phyloP scores from a whole-genome alignment of 92 coral and sea anemone genomes.

The Scolanthus callimorphus region DNA sequence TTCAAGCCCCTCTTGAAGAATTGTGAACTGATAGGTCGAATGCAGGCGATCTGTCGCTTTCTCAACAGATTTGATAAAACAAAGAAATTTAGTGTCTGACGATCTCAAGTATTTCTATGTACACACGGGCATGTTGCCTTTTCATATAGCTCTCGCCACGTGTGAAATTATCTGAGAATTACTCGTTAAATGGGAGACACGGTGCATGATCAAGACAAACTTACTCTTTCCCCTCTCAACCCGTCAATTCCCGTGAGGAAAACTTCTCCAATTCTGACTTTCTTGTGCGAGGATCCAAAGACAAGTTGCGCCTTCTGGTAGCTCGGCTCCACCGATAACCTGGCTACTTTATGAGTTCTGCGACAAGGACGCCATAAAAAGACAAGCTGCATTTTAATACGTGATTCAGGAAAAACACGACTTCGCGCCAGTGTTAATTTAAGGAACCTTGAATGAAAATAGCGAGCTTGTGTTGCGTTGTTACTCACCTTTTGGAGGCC shows the following conservation, averaged over 20 bases:
- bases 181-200: background rate
- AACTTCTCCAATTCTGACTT: slow-evolving; percentile 66
- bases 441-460: background rate
- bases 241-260: slow-evolving; percentile 59
- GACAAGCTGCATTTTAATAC: too few relatives aligned
- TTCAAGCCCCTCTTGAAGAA: slow-evolving; percentile 2
- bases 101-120: background rate
- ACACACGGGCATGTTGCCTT: background rate
- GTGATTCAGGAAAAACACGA: too few relatives aligned
- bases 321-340: slow-evolving; percentile 35
- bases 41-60: slow-evolving; percentile 2
- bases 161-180: background rate
- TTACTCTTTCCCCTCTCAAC: slow-evolving; percentile 65
- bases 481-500: background rate
- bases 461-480: slow-evolving; percentile 5
- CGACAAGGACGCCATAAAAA: too few relatives aligned
- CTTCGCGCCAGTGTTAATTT: too few relatives aligned
- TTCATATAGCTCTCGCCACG: background rate
- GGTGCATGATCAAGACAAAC: background rate
- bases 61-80: slow-evolving; percentile 1
- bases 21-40: slow-evolving; percentile 1
- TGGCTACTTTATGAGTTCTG: slow-evolving; percentile 45
- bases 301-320: slow-evolving; percentile 40
- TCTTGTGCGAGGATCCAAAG: slow-evolving; percentile 29
- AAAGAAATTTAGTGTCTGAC: background rate